These are phyloP conservation scores for Sepiola atlantica DNA, from an alignment of 2,888 invertebrate genomes.

Conservation along the genomic window DNA sequence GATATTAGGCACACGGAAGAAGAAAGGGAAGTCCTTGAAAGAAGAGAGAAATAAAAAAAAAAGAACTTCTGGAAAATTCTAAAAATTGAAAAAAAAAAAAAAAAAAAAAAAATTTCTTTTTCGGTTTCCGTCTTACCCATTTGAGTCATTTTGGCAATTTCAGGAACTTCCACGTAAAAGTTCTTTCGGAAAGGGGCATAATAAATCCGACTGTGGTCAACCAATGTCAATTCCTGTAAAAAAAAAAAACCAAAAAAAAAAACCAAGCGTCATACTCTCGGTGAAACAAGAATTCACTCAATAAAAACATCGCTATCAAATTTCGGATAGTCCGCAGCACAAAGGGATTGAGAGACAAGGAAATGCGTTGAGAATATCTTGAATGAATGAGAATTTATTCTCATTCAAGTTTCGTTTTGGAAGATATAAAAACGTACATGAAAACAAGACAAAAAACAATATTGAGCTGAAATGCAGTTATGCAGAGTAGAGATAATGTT, in stretches of 20 bases:
- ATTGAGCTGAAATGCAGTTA: background rate
- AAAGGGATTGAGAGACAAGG: no score
- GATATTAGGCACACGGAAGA: no score
- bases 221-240: constrained; percentile 82
- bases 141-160: constrained; percentile 91
- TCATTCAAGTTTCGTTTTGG: background rate
- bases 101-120: background rate
- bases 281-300: background rate
- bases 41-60: no score
- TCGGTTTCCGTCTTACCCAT: constrained; percentile 79
- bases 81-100: constrained; percentile 46
- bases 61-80: no score
- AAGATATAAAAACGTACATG: background rate
- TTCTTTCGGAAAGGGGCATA: constrained; percentile 93
- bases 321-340: no score
- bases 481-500: background rate
- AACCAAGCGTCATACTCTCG: background rate
- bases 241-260: background rate
- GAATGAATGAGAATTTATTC: no score
- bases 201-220: constrained; percentile 80
- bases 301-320: background rate
- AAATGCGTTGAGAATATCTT: no score
- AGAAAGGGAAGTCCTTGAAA: no score
- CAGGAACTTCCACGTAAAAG: constrained; percentile 98
- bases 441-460: background rate